These are phyloP conservation scores for Carlito syrichta DNA, from an alignment of 2,113 vertebrate species.

Conservation along the genomic window DNA sequence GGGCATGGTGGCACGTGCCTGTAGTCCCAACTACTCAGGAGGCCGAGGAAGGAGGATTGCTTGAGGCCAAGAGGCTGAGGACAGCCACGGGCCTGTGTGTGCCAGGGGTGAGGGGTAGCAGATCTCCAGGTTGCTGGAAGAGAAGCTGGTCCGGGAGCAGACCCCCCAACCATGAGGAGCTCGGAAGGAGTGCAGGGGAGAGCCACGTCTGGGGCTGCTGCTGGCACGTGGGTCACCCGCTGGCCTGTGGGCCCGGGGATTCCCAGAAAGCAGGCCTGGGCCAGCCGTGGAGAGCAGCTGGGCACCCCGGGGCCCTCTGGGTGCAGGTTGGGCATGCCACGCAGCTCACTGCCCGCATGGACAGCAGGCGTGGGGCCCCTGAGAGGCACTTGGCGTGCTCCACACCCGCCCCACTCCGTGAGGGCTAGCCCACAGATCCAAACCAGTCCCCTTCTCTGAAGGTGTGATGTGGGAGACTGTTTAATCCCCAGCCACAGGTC, in stretches of 20 bases:
- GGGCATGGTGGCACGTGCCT: too few species aligned
- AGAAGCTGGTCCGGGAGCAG: not conserved
- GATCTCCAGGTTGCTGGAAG: not conserved
- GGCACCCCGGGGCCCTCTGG: not conserved
- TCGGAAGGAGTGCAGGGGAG: not conserved
- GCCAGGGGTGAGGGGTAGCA: not conserved
- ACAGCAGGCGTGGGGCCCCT: not conserved
- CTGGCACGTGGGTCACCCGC: too few species aligned
- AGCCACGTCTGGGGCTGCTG: not conserved
- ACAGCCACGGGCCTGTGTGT: not conserved
- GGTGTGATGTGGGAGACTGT: not conserved
- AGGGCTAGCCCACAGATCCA: not conserved
- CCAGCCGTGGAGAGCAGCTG: not conserved
- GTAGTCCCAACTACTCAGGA: too few species aligned
- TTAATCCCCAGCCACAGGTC: not conserved
- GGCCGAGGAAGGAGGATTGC: too few species aligned
- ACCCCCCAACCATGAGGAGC: not conserved
- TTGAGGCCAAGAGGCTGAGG: too few species aligned
- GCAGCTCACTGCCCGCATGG: not conserved
- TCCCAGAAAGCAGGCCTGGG: not conserved
- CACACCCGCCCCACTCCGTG: not conserved
- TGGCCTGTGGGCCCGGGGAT: not conserved
- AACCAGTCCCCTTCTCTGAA: not conserved
- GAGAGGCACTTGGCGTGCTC: too few species aligned
- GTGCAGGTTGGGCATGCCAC: not conserved